Conservation (phyloP, 2,797 vertebrate genomes). For the Pipistrellus nathusii region DNA sequence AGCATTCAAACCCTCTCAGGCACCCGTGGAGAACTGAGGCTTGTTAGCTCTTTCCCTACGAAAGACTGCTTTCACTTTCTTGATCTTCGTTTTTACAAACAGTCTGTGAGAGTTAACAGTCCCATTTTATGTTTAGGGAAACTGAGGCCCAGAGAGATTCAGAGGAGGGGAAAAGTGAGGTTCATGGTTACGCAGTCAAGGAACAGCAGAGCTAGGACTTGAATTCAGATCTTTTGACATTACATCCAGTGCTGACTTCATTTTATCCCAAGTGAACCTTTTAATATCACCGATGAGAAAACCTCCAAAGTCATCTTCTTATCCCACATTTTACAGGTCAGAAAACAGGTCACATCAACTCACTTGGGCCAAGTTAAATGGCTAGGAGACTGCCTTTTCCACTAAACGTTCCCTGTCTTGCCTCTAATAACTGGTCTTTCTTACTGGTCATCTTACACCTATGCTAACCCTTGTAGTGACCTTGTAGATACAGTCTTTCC, state of each 20-base stretch:
- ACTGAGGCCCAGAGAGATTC: conserved; percentile 29
- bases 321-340: not conserved
- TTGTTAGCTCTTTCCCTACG: not conserved
- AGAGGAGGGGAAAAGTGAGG: not conserved
- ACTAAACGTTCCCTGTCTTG: not conserved
- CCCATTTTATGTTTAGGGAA: not conserved
- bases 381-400: not conserved
- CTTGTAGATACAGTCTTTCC: not conserved
- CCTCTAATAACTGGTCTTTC: not conserved
- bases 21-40: not conserved
- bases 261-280: not conserved
- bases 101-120: not conserved
- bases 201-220: not conserved
- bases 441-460: not conserved
- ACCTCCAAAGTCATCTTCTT: not conserved
- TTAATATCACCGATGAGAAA: not conserved
- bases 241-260: not conserved
- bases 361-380: not conserved
- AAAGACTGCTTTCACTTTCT: not conserved
- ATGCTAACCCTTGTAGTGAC: not conserved
- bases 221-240: not conserved
- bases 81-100: not conserved
- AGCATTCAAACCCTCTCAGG: not conserved
- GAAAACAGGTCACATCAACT: not conserved
- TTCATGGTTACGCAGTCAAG: not conserved